Conservation (phyloP, 2,888 invertebrate genomes). For the Catocala nupta region DNA sequence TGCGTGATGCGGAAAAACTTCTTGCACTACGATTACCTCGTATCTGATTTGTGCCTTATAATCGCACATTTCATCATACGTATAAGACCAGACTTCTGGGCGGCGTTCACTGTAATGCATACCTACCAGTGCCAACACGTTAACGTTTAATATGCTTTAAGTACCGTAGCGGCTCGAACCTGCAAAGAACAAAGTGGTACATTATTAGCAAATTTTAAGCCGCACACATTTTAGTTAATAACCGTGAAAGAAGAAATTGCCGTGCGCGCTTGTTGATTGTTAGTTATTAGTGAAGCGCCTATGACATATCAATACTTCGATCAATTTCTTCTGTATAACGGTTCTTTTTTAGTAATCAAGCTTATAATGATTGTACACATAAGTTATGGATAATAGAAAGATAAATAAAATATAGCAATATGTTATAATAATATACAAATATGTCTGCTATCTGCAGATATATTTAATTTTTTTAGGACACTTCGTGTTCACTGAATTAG, state of each 20-base stretch:
- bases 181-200: slow-evolving; percentile 64
- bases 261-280: slow-evolving; percentile 57
- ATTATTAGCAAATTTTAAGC: slow-evolving; percentile 72
- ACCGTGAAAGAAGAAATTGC: slow-evolving; percentile 74
- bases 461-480: too few relatives aligned
- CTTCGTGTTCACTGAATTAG: too few relatives aligned
- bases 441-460: too few relatives aligned
- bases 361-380: too few relatives aligned
- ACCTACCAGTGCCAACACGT: slow-evolving; percentile 70
- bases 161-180: slow-evolving; percentile 68
- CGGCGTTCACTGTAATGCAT: slow-evolving; percentile 70
- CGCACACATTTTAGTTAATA: slow-evolving; percentile 64
- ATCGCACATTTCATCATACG: slow-evolving; percentile 71
- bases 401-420: too few relatives aligned
- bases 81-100: slow-evolving; percentile 66
- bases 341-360: too few relatives aligned
- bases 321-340: slow-evolving; percentile 16
- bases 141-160: slow-evolving; percentile 76
- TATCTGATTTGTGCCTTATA: slow-evolving; percentile 71
- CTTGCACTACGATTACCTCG: slow-evolving; percentile 68
- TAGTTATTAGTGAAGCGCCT: slow-evolving; percentile 63
- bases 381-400: too few relatives aligned
- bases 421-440: too few relatives aligned
- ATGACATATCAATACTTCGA: slow-evolving; percentile 60
- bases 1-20: slow-evolving; percentile 72